Conservation (phyloP, 2,797 vertebrate species). For the Psittacula echo region DNA sequence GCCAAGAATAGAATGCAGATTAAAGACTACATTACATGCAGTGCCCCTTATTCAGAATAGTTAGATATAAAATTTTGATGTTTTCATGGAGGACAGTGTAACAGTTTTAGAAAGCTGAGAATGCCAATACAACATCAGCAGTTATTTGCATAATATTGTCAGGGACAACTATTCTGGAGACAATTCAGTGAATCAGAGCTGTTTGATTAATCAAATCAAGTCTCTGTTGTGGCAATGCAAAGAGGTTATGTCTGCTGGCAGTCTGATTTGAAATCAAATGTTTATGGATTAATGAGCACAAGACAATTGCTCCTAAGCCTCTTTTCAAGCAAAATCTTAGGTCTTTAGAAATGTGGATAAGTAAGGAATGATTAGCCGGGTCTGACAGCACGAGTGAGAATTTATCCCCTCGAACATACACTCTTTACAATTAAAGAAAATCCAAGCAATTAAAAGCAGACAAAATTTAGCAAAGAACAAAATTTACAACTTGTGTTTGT, state of each 20-base stretch:
- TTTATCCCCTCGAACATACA: slow-evolving; percentile 1
- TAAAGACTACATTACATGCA: neutral
- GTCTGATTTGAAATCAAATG: slow-evolving; percentile 72
- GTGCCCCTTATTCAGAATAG: neutral
- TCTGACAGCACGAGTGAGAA: slow-evolving; percentile 39
- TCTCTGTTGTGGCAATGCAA: slow-evolving; percentile 71
- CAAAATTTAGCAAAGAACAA: slow-evolving; percentile 25
- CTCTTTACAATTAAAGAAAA: slow-evolving; percentile 25
- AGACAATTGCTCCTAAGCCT: slow-evolving; percentile 64
- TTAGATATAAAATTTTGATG: neutral
- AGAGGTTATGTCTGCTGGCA: slow-evolving; percentile 69
- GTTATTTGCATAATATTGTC: slow-evolving; percentile 56
- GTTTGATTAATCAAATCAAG: slow-evolving; percentile 78
- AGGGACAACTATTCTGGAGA: slow-evolving; percentile 53
- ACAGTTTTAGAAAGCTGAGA: slow-evolving; percentile 22
- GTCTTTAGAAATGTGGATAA: slow-evolving; percentile 53
- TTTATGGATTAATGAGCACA: slow-evolving; percentile 70
- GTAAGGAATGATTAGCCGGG: slow-evolving; percentile 42
- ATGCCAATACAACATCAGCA: neutral
- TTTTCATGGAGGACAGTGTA: neutral
- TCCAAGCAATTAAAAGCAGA: slow-evolving; percentile 22
- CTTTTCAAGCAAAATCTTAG: slow-evolving; percentile 55
- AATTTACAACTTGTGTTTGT: slow-evolving; percentile 2
- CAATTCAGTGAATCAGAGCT: slow-evolving; percentile 69
- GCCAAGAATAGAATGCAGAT: neutral